A percentile compares a stretch with the other conserved stretches of the same genome.
These are phyloP conservation scores for Geothlypis trichas DNA, from an alignment of 2,113 vertebrate genomes.

Conservation along the genomic window DNA sequence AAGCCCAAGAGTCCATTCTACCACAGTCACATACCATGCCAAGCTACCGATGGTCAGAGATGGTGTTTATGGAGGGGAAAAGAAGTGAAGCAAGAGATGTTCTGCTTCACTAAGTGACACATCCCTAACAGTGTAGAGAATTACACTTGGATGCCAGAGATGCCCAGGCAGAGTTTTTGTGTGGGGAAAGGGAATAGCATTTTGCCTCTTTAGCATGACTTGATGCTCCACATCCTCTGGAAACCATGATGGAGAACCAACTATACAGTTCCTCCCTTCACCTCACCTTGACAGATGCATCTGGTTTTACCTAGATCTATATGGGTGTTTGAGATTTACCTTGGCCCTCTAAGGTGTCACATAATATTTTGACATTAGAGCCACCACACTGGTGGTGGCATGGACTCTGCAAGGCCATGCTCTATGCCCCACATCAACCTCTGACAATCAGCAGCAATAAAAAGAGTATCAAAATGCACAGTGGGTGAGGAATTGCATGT, in stretches of 20 bases:
- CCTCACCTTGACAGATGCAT: background rate
- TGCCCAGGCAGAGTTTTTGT: background rate
- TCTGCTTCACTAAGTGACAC: background rate
- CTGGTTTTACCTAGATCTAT: background rate
- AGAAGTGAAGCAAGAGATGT: background rate
- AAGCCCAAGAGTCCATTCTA: background rate
- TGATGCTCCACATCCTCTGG: too few relatives aligned
- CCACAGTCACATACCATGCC: background rate
- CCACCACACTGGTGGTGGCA: background rate
- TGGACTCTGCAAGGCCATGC: background rate
- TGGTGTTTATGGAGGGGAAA: background rate
- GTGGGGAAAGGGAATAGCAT: background rate
- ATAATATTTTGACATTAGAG: background rate
- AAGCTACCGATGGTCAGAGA: rapidly evolving
- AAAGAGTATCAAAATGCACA: background rate
- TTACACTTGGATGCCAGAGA: background rate
- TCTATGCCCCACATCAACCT: background rate
- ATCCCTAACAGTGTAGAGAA: background rate
- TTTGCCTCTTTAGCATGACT: background rate
- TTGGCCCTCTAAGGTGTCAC: background rate
- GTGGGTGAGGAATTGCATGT: background rate
- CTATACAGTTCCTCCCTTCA: background rate
- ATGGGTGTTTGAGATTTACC: background rate
- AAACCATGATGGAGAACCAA: background rate
- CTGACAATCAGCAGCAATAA: background rate